Base-by-base conservation (phyloP, 2,888 invertebrate genomes). In the Serrognathus titanus region DNA sequence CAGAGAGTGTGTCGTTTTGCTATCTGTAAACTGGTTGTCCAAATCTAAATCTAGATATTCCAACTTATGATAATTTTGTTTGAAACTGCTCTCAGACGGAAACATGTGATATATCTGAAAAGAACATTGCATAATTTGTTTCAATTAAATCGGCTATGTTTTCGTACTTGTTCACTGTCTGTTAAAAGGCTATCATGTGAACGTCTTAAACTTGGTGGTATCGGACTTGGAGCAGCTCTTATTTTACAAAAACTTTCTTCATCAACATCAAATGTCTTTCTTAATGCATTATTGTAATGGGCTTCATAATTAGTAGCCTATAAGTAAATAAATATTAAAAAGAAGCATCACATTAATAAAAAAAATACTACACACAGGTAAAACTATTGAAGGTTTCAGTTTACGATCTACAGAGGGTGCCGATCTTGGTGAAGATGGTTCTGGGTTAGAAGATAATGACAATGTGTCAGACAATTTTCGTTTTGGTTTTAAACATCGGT, bases 41-140 rank as follows among this genome's bases (percentile, higher is more conserved):
- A 90, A 82, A 77, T 93, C 94, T 62, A 96, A 81, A 77, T 95
- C 95, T 61, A 95, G 82, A 78, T 96, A 96, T 71, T 96, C 93
- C 65, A 90, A 75, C 61, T 78, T 69, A 66, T 59, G 62, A 40
- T 64, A 63, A 48, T 58, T 58, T 12, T 58, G 52, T 12, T 31
- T 51, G 13, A 55, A 47, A 38, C 38, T 52, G 20, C 40, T 53
- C 12, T 52, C 43, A 13, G 36, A 49, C 41, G 57, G 54, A 45
- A 60, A 62, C n/a, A 55, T 52, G 36, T 58, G 59, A 51, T 59
- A 64, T 40, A 62, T 57, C 63, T 63, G 40, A 3, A 61, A 59
- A 51, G 20, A 31, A 31, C 16, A 16, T 16, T 16, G 24, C 1
- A 6, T 6, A 3, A 31, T 7, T 31, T 3, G 20, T 10, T 57